A percentile compares a stretch with the other conserved stretches of the same genome.
These are phyloP conservation scores for Wasmannia auropunctata DNA, from an alignment of 1,140 invertebrate species.

Conservation along the genomic window DNA sequence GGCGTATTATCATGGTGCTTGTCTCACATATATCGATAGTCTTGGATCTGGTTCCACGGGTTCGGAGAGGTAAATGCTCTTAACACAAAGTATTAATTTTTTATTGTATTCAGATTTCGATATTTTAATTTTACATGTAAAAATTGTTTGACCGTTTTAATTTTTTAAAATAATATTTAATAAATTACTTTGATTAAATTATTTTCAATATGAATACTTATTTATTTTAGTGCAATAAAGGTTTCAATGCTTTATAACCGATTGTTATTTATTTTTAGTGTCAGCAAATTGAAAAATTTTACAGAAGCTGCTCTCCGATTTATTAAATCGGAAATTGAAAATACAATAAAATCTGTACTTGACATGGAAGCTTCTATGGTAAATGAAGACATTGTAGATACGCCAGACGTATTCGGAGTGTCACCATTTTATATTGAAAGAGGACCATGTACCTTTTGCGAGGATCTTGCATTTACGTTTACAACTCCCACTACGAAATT, in stretches of 20 bases:
- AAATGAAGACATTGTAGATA: slow-evolving; percentile 39
- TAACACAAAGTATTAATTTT: slow-evolving; percentile 3
- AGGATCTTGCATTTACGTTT: slow-evolving; percentile 87
- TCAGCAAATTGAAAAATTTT: slow-evolving; percentile 84
- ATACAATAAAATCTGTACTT: slow-evolving; percentile 58
- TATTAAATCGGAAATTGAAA: slow-evolving; percentile 84
- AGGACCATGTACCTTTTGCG: slow-evolving; percentile 75
- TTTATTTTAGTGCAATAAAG: background rate
- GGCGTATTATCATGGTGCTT: slow-evolving; percentile 95
- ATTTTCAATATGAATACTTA: background rate
- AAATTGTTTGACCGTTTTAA: background rate
- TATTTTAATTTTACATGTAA: background rate
- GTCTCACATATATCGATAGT: slow-evolving; percentile 96
- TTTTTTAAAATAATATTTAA: slow-evolving; percentile 11
- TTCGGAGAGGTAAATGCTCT: slow-evolving; percentile 85
- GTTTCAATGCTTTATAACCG: background rate
- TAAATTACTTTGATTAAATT: background rate
- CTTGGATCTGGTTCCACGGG: slow-evolving; percentile 91
- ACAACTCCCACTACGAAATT: slow-evolving; percentile 92
- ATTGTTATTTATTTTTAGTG: slow-evolving; percentile 69
- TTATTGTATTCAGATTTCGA: background rate
- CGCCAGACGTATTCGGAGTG: slow-evolving; percentile 87
- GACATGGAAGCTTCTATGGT: slow-evolving; percentile 37
- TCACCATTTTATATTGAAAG: slow-evolving; percentile 90
- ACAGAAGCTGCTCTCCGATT: slow-evolving; percentile 85